Evolutionary conservation across 1,140 invertebrate species (phyloP), one percentile per base, ranked within the genome.

Genomic region (Caenorhabditis briggsae): DNA sequence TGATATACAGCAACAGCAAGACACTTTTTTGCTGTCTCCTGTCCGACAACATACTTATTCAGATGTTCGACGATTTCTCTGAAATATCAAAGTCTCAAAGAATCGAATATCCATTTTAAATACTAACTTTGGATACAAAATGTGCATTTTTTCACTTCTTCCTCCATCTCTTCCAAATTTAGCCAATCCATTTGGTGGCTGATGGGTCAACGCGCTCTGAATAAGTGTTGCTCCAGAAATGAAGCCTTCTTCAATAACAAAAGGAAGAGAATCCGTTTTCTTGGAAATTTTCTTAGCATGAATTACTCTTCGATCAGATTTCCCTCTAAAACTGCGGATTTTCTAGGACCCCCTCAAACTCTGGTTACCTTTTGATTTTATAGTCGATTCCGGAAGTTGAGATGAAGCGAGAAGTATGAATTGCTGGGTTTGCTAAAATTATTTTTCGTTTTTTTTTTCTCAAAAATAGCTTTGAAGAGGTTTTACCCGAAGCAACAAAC

Each of bases 21-120:
- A n/a, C 98, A 97, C 94, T 98, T 98, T 93, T 99, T 99, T 0
- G 97, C 98, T 93, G 96, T 95, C 89, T 98, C 96, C 94, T 99
- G 98, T 16, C 97, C 98, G n/a, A 99, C 95, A n/a, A 99, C 97
- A 93, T 97, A 96, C 91, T 95, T 96, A 93, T 98, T 96, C 55
- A 99, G 93, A 93, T 96, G 98, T 90, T 97, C 96, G 93, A 86
- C 82, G 12, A 86, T 86, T 53, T 86, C 84, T 50, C 58, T 85
- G 33, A 16, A 61, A 23, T 64, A 12, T 7, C 0, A 23, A 23
- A 50, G 14, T 48, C 78, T 50, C 5, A 20, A 20, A 20, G 18
- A 59, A 3, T 59, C 18, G 8, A 59, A 58, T n/a, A 7, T 18
- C 56, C 7, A 23, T 59, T 20, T 59, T 2, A 58, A 46, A n/a